Evolutionary conservation across 1,140 invertebrate genomes (phyloP), one percentile per base, ranked within the genome.

Genomic region (Archegozetes longisetosus): DNA sequence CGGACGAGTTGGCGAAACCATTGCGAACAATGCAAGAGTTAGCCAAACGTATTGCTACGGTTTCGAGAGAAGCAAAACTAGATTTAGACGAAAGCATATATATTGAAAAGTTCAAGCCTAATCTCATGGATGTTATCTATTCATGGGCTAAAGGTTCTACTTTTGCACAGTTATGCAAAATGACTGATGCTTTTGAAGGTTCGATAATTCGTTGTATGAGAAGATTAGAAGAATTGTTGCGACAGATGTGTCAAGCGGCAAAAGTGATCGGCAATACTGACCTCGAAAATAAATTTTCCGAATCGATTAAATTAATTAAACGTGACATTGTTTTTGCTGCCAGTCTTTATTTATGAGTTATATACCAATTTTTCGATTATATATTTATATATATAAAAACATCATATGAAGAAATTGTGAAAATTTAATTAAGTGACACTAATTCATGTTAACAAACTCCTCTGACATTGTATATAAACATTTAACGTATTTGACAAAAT

Each of bases 171-270:
- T 82, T 99, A 62, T 95, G 90, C 75, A 86, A 89, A 75, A 95
- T 95, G 84, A 97, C 93, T 0, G 90, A 97, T 67, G 88, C 97
- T 57, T 98, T 96, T 77, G 95, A 99, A 84, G 95, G 87, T 85
- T 95, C 89, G 57, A 97, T 99, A 66, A 98, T 99, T 70, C 78
- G 96, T 23, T 92, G 88, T 69, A 93, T 99, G 86, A 79, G 95
- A 63, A 80, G 94, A 27, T 74, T 99, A 46, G 96, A 99, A 74
- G 95, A 98, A 75, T 78, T 97, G 2, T 72, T 98, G 17, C 76
- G 94, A 59, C 93, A 99, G 75, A 82, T 99, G 75, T 84, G 85
- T 63, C 89, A 95, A 74, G 94, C 94, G 24, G 84, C 94, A 0
- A 97, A 95, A 76, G 90, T 86, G 65, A 97, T 98, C 64, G 94